Evolutionary conservation across 2,888 invertebrate genomes (phyloP).

Genomic region (Drosophila mercatorum): DNA sequence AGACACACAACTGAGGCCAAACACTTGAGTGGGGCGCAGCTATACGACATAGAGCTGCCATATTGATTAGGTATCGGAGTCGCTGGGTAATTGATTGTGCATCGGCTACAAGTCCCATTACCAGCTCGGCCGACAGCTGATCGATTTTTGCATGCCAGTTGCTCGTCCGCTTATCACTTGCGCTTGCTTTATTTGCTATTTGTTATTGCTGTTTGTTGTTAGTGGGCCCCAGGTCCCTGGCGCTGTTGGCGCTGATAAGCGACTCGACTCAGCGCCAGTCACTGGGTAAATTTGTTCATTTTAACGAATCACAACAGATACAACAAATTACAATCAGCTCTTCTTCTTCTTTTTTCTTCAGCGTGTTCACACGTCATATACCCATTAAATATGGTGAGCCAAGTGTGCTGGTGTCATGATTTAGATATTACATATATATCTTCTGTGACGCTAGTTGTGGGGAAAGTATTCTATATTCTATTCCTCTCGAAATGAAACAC

Average conservation of each 20-base stretch:
- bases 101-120: slow-evolving; percentile 61
- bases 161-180: slow-evolving; percentile 41
- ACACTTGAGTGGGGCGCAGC: slow-evolving; percentile 4
- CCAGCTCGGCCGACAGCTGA: slow-evolving; percentile 63
- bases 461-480: too few relatives aligned
- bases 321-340: slow-evolving; percentile 25
- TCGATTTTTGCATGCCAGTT: slow-evolving; percentile 75
- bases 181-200: slow-evolving; percentile 39
- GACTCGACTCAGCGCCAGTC: slow-evolving; percentile 40
- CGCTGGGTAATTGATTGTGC: slow-evolving; percentile 71
- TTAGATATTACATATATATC: too few relatives aligned
- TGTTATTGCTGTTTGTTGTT: slow-evolving; percentile 13
- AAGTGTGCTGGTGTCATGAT: not conserved
- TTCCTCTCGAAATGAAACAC: too few relatives aligned
- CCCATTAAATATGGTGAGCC: not conserved
- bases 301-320: slow-evolving; percentile 51
- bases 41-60: slow-evolving; percentile 39
- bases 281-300: slow-evolving; percentile 38
- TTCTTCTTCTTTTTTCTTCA: slow-evolving; percentile 1
- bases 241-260: slow-evolving; percentile 41
- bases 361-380: not conserved
- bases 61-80: slow-evolving; percentile 70
- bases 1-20: slow-evolving; percentile 12
- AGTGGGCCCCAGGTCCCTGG: slow-evolving; percentile 8
- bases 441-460: too few relatives aligned